Evolutionary conservation across 2,113 vertebrate genomes (phyloP).

Genomic region (Sisor rabdophorus): DNA sequence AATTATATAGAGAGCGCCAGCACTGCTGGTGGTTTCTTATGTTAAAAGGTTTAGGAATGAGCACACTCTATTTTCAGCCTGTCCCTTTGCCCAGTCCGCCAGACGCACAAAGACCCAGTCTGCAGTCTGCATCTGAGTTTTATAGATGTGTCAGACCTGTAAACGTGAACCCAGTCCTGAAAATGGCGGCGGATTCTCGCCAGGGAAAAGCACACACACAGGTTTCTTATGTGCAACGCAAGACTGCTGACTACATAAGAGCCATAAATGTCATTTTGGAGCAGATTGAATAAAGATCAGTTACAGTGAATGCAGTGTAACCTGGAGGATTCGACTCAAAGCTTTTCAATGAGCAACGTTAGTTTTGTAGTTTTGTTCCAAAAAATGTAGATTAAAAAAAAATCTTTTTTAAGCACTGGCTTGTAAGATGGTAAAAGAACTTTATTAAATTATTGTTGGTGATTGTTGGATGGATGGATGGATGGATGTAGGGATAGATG

Average conservation of each 20-base stretch:
- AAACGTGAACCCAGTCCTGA: slow-evolving; percentile 35
- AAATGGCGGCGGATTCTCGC: slow-evolving; percentile 14
- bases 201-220: slow-evolving; percentile 13
- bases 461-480: too few relatives aligned
- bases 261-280: slow-evolving; percentile 29
- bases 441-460: not conserved
- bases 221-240: slow-evolving; percentile 26
- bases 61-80: slow-evolving; percentile 26
- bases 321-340: not conserved
- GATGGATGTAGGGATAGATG: too few relatives aligned
- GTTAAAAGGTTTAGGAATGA: slow-evolving; percentile 30
- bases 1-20: slow-evolving; percentile 20
- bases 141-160: slow-evolving; percentile 34
- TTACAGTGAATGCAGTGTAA: slow-evolving; percentile 17
- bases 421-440: not conserved
- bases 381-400: not conserved
- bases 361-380: not conserved
- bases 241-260: slow-evolving; percentile 13
- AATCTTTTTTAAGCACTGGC: not conserved
- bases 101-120: slow-evolving; percentile 38
- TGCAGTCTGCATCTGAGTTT: slow-evolving; percentile 20
- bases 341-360: not conserved
- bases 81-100: slow-evolving; percentile 15
- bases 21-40: slow-evolving; percentile 32
- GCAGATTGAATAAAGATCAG: slow-evolving; percentile 13